A percentile compares a stretch with the other conserved stretches of the same genome.
phyloP scores from a whole-genome alignment of 1,140 invertebrate species.

The Euura lappo region DNA sequence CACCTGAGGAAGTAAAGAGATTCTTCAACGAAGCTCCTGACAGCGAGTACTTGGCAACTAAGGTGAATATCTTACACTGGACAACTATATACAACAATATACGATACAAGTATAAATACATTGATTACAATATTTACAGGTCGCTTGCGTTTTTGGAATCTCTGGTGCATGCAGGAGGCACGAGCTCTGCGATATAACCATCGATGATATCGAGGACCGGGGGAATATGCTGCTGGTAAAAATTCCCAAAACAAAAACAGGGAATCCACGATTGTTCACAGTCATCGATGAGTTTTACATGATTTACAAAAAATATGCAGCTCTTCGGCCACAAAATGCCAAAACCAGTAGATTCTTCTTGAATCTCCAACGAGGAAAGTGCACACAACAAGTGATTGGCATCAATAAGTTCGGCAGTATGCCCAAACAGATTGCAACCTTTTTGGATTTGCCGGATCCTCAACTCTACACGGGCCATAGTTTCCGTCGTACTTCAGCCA shows the following conservation, averaged over 20 bases:
- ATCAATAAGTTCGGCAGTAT: slow-evolving; percentile 26
- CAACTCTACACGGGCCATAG: slow-evolving; percentile 29
- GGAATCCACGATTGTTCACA: slow-evolving; percentile 20
- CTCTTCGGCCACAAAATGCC: slow-evolving; percentile 23
- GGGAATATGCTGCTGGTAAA: slow-evolving; percentile 28
- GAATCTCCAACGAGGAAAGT: slow-evolving; percentile 26
- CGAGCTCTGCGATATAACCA: slow-evolving; percentile 29
- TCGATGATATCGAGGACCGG: slow-evolving; percentile 34
- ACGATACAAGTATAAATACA: neutral
- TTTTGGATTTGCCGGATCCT: slow-evolving; percentile 25
- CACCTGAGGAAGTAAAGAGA: slow-evolving; percentile 8
- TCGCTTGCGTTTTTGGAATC: slow-evolving; percentile 32
- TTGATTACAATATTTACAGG: slow-evolving; percentile 7
- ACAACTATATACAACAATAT: too few species aligned
- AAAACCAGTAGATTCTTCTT: slow-evolving; percentile 27
- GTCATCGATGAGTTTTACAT: slow-evolving; percentile 20
- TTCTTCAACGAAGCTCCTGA: slow-evolving; percentile 18
- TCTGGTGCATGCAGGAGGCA: slow-evolving; percentile 31
- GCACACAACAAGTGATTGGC: slow-evolving; percentile 29
- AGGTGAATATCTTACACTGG: slow-evolving; percentile 1
- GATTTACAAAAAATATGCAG: slow-evolving; percentile 25
- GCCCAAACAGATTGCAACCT: slow-evolving; percentile 28
- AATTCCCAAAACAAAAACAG: slow-evolving; percentile 23
- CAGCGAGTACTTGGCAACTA: slow-evolving; percentile 13
- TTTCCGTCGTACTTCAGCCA: slow-evolving; percentile 26